Conservation (phyloP, 2,888 invertebrate genomes). For the Tipula confusa region DNA sequence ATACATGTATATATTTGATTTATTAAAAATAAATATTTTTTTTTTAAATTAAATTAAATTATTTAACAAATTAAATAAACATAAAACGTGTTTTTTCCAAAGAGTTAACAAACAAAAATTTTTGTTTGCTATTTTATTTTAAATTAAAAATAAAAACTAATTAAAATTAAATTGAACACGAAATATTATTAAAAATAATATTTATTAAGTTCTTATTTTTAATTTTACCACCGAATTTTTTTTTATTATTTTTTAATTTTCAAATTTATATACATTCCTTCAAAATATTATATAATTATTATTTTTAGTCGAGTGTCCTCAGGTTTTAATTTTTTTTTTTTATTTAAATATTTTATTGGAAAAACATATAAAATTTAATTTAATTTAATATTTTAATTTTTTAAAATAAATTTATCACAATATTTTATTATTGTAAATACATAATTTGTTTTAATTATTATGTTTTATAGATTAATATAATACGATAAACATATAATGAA, state of each 20-base stretch:
- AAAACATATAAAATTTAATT: constrained; percentile 3
- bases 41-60: constrained; percentile 21
- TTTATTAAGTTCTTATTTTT: not conserved
- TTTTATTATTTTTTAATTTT: not conserved
- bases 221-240: not conserved
- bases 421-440: not conserved
- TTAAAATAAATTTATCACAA: not conserved
- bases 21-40: not conserved
- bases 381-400: not conserved
- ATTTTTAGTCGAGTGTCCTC: constrained; percentile 25
- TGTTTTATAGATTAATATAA: not conserved
- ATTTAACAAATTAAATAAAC: not conserved
- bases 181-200: not conserved
- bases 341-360: not conserved
- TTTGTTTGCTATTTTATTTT: not conserved
- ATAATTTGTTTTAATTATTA: too few species aligned
- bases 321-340: not conserved
- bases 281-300: not conserved
- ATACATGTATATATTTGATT: not conserved
- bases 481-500: constrained; percentile 20
- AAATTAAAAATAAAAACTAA: constrained; percentile 20
- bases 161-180: not conserved
- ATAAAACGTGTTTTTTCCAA: constrained; percentile 14
- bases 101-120: not conserved
- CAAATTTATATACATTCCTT: constrained; percentile 25